Conservation (phyloP, 1,140 invertebrate genomes). For the Chelonus insularis region DNA sequence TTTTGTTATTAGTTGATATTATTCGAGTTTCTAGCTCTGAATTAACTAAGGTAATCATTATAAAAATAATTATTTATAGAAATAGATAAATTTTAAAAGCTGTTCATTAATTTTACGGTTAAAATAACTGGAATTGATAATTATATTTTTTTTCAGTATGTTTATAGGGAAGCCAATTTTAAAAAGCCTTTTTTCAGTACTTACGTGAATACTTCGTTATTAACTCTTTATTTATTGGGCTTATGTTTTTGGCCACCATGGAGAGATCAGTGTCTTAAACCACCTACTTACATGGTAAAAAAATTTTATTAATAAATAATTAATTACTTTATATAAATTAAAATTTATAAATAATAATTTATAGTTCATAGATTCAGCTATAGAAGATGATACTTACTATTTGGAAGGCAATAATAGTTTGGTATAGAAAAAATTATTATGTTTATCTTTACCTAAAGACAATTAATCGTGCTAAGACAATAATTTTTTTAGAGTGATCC, state of each 20-base stretch:
- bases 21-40: slow-evolving; percentile 88
- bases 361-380: slow-evolving; percentile 67
- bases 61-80: background rate
- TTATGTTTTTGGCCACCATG: slow-evolving; percentile 82
- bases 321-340: too few relatives aligned
- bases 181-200: slow-evolving; percentile 89
- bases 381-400: slow-evolving; percentile 71
- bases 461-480: too few relatives aligned
- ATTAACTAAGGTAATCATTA: slow-evolving; percentile 81
- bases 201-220: slow-evolving; percentile 87
- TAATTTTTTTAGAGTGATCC: slow-evolving; percentile 76
- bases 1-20: slow-evolving; percentile 80
- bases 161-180: slow-evolving; percentile 77
- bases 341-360: too few relatives aligned
- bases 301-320: background rate
- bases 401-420: slow-evolving; percentile 62
- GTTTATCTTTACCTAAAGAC: too few relatives aligned
- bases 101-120: too few relatives aligned
- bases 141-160: slow-evolving; percentile 68
- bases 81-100: too few relatives aligned
- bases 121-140: too few relatives aligned
- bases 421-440: too few relatives aligned
- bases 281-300: slow-evolving; percentile 67
- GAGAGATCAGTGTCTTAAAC: slow-evolving; percentile 74
- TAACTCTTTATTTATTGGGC: slow-evolving; percentile 80